Percentiles rank a stretch among this genome's conserved stretches.
These are phyloP conservation scores for Congeria kusceri DNA, from an alignment of 2,888 invertebrate species.

Conservation along the genomic window DNA sequence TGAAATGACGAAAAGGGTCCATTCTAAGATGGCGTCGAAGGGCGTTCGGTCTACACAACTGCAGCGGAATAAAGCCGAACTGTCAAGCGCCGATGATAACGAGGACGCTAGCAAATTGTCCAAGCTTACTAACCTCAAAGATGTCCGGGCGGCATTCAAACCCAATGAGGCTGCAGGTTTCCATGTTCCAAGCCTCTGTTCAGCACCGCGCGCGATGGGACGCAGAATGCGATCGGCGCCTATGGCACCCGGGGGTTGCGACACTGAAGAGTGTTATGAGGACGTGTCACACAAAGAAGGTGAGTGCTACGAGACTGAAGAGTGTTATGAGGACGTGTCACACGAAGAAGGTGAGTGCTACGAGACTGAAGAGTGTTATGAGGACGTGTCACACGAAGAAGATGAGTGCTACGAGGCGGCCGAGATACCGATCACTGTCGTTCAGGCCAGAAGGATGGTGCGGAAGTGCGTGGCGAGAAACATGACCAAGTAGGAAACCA, in stretches of 20 bases:
- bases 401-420: slow-evolving; percentile 56
- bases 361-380: neutral
- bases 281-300: too few species aligned
- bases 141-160: slow-evolving; percentile 52
- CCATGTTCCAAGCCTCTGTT: too few species aligned
- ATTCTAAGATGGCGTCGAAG: slow-evolving; percentile 53
- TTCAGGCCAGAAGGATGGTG: slow-evolving; percentile 68
- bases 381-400: neutral
- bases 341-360: too few species aligned
- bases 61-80: slow-evolving; percentile 50
- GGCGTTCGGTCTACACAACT: slow-evolving; percentile 67
- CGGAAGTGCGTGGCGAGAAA: slow-evolving; percentile 66
- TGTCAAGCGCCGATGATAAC: slow-evolving; percentile 43
- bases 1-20: slow-evolving; percentile 56
- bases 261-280: too few species aligned
- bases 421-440: slow-evolving; percentile 56
- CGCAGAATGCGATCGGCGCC: neutral
- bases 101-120: slow-evolving; percentile 55
- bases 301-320: neutral
- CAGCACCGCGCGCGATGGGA: too few species aligned
- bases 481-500: slow-evolving; percentile 1
- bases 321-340: too few species aligned
- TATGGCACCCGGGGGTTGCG: neutral
- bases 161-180: neutral
- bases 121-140: slow-evolving; percentile 56